A percentile compares a stretch with the other conserved stretches of the same genome.
Evolutionary conservation across 2,888 invertebrate species (phyloP).

Genomic region (Lepidochrysops patricia): DNA sequence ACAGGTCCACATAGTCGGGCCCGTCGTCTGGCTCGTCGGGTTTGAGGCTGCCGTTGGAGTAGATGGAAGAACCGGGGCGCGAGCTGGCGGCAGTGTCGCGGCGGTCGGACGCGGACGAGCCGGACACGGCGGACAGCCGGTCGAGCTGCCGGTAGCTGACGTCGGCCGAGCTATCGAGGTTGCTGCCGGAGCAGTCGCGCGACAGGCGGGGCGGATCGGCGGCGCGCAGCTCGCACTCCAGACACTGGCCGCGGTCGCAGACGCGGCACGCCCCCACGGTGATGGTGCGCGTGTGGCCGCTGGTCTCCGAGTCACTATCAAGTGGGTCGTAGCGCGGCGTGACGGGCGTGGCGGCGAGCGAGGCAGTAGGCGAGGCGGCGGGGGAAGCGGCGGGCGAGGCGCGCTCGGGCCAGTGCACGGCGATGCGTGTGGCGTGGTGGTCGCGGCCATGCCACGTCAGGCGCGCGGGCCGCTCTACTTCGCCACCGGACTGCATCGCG

Average conservation of each 20-base stretch:
- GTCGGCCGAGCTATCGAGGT: constrained; percentile 48
- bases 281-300: constrained; percentile 59
- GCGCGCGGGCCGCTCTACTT: constrained; percentile 33
- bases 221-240: constrained; percentile 60
- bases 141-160: constrained; percentile 69
- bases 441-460: constrained; percentile 67
- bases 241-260: constrained; percentile 51
- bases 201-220: constrained; percentile 47
- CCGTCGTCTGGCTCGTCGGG: constrained; percentile 57
- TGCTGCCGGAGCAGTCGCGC: constrained; percentile 27
- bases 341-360: constrained; percentile 44
- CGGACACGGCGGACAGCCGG: constrained; percentile 58
- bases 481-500: constrained; percentile 41
- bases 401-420: constrained; percentile 64
- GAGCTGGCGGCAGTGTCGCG: constrained; percentile 39
- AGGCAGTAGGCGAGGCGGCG: constrained; percentile 46
- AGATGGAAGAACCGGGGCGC: constrained; percentile 62
- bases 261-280: constrained; percentile 42
- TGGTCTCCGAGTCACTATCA: constrained; percentile 61
- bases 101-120: constrained; percentile 53
- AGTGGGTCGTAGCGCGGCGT: constrained; percentile 58
- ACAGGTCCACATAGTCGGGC: constrained; percentile 64
- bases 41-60: constrained; percentile 52
- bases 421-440: constrained; percentile 61
- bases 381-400: constrained; percentile 49